Conservation (phyloP, 2,113 vertebrate species). For the Pteropus alecto region DNA sequence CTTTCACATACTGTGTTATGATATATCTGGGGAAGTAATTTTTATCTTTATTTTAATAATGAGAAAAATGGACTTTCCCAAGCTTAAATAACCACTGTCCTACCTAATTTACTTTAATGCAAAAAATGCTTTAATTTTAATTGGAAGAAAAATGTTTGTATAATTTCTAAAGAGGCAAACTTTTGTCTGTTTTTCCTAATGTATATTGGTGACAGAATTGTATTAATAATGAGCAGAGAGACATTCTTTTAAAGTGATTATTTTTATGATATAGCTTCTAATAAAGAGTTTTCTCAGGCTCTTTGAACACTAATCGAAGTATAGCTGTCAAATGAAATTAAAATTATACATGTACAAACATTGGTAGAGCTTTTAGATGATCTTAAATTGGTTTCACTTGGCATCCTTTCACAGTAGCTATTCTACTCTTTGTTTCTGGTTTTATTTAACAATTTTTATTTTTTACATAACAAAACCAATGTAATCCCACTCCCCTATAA, state of each 20-base stretch:
- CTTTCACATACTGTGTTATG: neutral
- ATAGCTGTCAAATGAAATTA: constrained; percentile 26
- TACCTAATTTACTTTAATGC: constrained; percentile 38
- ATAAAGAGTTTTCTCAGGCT: constrained; percentile 9
- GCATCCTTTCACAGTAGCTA: neutral
- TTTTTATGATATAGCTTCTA: constrained; percentile 20
- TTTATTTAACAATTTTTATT: constrained; percentile 23
- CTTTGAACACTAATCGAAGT: constrained; percentile 31
- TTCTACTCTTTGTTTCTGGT: constrained; percentile 31
- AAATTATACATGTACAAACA: constrained; percentile 18
- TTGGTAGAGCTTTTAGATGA: neutral
- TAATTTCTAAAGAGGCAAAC: constrained; percentile 23
- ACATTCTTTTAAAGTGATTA: neutral
- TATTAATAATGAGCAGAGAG: neutral
- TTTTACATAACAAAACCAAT: neutral
- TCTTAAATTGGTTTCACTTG: neutral
- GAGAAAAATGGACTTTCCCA: constrained; percentile 10
- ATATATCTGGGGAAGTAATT: neutral
- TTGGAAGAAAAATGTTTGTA: neutral
- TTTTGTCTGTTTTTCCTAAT: neutral
- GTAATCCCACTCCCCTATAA: neutral
- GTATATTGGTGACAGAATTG: constrained; percentile 27
- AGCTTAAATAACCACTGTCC: constrained; percentile 11
- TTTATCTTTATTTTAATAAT: constrained; percentile 44
- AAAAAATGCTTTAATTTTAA: neutral